Base-by-base conservation (phyloP, 2,113 vertebrate species). In the Gavia stellata region DNA sequence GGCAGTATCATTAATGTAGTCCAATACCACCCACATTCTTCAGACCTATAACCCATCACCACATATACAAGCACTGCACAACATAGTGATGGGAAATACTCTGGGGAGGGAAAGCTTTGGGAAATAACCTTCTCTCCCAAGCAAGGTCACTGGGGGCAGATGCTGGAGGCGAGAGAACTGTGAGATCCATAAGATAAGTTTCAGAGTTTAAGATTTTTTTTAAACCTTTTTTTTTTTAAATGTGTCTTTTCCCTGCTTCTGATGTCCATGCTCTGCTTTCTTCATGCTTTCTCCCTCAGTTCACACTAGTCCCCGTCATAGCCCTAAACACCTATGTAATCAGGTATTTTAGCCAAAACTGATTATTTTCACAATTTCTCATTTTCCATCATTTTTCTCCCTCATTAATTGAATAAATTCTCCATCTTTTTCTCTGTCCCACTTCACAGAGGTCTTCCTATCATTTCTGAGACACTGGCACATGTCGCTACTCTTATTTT, bases 91-190 rank as follows among this genome's bases (percentile, higher is more conserved):
- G 8, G 19, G 29, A 88, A 52, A 45, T 34, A 31, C 7, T 72
- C 19, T 3, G 8, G 23, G 53, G 34, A 72, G 10, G 20, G 29
- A 40, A 61, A 56, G 67, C 8, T 45, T 3, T 10, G 9, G 15
- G 42, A n/a, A 53, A 86, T 9, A 34, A 17, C 16, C 20, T 49
- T 84, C 47, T 24, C 58, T 36, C 34, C 29, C 17, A 33, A 52
- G 25, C 28, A 82, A 73, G 21, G 47, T 40, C 36, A 67, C 24
- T 3, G 1, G 19, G 42, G 36, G 25, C 28, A 67, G 53, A 82
- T 28, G 29, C 20, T 40, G n/a, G 9, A 85, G 40, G 26, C 0
- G 0, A 70, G 18, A 55, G 52, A 81, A 61, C 10, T 1, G 1
- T 19, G 8, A 81, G 25, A 56, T 36, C 42, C 8, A 50, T 45